Percentiles rank a stretch among this genome's conserved stretches.
These are phyloP conservation scores for Dendrocincla tyrannina DNA, from an alignment of 2,797 vertebrate genomes.

Conservation along the genomic window DNA sequence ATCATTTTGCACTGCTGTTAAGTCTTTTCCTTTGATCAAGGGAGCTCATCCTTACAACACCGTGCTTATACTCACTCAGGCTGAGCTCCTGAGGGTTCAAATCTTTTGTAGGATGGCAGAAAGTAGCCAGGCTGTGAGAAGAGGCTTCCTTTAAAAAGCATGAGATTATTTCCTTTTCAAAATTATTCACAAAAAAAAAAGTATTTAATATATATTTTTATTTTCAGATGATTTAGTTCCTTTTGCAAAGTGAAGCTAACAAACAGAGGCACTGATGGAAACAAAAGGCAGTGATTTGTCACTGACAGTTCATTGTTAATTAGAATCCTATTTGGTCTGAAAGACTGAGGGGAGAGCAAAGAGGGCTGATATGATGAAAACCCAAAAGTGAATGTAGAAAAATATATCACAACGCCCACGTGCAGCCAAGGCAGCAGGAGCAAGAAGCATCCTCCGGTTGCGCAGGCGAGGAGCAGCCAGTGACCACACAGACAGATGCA, in stretches of 20 bases:
- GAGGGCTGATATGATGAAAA: background rate
- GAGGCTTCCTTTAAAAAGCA: background rate
- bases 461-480: background rate
- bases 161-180: background rate
- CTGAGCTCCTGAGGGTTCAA: background rate
- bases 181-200: background rate
- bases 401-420: background rate
- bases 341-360: background rate
- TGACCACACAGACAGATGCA: slow-evolving; percentile 10
- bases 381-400: background rate
- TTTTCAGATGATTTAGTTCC: background rate
- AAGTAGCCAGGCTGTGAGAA: background rate
- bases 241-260: slow-evolving; percentile 21
- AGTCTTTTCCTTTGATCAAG: background rate
- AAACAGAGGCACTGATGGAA: slow-evolving; percentile 7
- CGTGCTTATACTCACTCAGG: background rate
- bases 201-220: background rate
- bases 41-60: background rate
- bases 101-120: background rate
- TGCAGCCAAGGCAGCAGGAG: background rate
- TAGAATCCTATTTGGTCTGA: slow-evolving; percentile 1
- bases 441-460: background rate
- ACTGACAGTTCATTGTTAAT: slow-evolving; percentile 7
- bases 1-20: background rate
- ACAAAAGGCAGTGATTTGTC: slow-evolving; percentile 26